Base-by-base conservation (phyloP, 2,888 invertebrate genomes). In the Nasonovia ribisnigri region DNA sequence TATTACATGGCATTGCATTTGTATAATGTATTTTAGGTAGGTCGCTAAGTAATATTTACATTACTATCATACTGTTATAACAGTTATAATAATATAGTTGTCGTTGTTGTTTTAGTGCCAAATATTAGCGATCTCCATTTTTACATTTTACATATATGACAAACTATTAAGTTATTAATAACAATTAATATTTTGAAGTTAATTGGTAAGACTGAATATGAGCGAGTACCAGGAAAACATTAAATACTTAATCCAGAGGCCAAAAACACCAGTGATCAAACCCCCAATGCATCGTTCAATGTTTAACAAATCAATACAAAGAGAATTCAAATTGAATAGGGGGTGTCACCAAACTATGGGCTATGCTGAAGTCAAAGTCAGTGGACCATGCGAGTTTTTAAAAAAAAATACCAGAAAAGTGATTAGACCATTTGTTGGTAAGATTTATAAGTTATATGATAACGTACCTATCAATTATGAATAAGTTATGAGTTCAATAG, bases 271-370 rank as follows among this genome's bases (percentile, higher is more conserved):
- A 3, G 43, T 77, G 51, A 93, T 93, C 20, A 95, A 95, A 90
- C 94, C 96, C 11, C 96, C 96, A 77, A 96, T 96, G 95, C 97
- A 97, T 95, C 96, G 96, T 95, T 97, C 97, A 1, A 96, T 96
- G 95, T 95, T 96, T 95, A 95, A 96, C 93, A 94, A 95, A 0
- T 95, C 95, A 94, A 95, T 96, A 36, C 94, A 94, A 60, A 91
- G 86, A 6, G 24, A 57, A 36, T 92, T 43, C 87, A 46, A 46
- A 24, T 42, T 43, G 10, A 87, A 92, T n/a, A 95, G 95, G 93
- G 92, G 94, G 1, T 95, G 94, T 60, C 95, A 95, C 91, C 96
- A 96, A 88, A 97, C 97, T 0, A 97, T 98, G 96, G 98, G 97
- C 0, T 96, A 46, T 95, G 97, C 97, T 1, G 96, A 97, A 95